These are phyloP conservation scores for Halisarca cf. caerulea DNA, from an alignment of 37 sponge, comb jelly and placozoan genomes.

Conservation along the genomic window DNA sequence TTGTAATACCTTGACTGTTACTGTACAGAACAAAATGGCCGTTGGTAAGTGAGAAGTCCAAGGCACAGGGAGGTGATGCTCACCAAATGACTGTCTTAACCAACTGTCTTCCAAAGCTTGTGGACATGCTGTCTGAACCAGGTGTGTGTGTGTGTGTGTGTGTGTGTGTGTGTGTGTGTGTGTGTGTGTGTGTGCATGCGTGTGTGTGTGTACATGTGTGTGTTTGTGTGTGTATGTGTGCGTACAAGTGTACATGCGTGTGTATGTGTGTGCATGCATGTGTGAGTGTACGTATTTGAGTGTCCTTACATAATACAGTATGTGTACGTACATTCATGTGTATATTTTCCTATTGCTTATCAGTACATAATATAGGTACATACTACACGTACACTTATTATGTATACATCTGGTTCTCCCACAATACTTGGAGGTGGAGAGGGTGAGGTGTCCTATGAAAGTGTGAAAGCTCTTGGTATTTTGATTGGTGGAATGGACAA, in stretches of 20 bases:
- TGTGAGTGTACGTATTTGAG: conserved; percentile 39
- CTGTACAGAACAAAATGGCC: conserved; percentile 15
- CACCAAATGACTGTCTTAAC: conserved; percentile 40
- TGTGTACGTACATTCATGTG: background rate
- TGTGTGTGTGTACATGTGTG: conserved; percentile 42
- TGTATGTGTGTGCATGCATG: conserved; percentile 1
- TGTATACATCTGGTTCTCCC: too few species aligned
- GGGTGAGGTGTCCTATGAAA: background rate
- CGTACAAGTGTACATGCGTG: background rate
- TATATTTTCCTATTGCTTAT: background rate
- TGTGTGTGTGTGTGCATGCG: background rate
- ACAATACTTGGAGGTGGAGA: too few species aligned
- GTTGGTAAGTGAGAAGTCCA: background rate
- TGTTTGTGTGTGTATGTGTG: conserved; percentile 20
- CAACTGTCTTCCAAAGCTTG: conserved; percentile 35
- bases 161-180: background rate
- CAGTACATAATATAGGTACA: too few species aligned
- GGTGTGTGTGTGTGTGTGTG: conserved; percentile 23
- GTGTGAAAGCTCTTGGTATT: conserved; percentile 4
- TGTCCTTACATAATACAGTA: conserved; percentile 16
- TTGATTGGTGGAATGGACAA: background rate
- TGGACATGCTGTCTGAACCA: conserved; percentile 51
- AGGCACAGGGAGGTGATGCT: background rate
- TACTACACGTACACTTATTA: too few species aligned
- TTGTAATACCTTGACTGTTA: background rate